Conservation (phyloP, 1,140 invertebrate species). For the Panagrolaimus sp. region DNA sequence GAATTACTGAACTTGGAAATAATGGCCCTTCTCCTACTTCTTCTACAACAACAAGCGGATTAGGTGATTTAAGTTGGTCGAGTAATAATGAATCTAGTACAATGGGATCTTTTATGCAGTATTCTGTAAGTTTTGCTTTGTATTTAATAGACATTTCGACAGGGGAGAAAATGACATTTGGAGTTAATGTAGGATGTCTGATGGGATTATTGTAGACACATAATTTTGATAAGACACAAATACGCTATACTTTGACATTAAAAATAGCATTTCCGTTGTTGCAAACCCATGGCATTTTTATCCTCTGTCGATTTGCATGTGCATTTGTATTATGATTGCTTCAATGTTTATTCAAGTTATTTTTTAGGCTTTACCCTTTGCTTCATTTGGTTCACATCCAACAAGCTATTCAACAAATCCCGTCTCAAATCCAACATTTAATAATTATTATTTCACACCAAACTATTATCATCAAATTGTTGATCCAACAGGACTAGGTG, state of each 20-base stretch:
- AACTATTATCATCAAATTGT: conserved; percentile 5
- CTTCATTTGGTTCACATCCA: not conserved
- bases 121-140: not conserved
- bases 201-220: too few relatives aligned
- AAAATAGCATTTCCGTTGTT: too few relatives aligned
- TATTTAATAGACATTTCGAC: not conserved
- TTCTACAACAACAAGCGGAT: not conserved
- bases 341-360: too few relatives aligned
- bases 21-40: not conserved
- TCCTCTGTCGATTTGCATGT: too few relatives aligned
- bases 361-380: not conserved
- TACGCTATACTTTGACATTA: too few relatives aligned
- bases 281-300: too few relatives aligned
- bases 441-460: not conserved
- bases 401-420: not conserved
- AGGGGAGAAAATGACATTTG: too few relatives aligned
- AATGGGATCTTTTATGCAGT: not conserved
- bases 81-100: too few relatives aligned
- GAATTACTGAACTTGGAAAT: not conserved
- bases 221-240: too few relatives aligned
- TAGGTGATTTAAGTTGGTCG: not conserved
- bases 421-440: not conserved
- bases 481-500: not conserved
- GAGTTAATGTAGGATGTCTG: too few relatives aligned
- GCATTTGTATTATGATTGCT: too few relatives aligned